These are phyloP conservation scores for Montipora foliosa DNA, from an alignment of 64 coral and sea anemone genomes.

Conservation along the genomic window DNA sequence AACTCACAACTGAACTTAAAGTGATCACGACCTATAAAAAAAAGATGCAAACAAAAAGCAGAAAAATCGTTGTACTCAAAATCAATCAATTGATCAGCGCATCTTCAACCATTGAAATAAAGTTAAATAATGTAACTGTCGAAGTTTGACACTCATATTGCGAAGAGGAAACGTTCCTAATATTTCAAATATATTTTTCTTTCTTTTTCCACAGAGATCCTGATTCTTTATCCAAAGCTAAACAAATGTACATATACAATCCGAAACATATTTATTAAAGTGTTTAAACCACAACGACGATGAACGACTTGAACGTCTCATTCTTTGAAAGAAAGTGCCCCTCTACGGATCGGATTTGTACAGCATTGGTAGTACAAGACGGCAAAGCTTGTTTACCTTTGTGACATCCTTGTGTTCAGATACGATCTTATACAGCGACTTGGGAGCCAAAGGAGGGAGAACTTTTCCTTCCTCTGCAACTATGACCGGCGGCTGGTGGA, in stretches of 20 bases:
- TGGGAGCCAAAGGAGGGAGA: conserved; percentile 78
- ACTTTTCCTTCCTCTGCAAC: conserved; percentile 99
- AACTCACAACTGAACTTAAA: conserved; percentile 92
- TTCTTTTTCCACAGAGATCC: no score
- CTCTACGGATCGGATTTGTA: not conserved
- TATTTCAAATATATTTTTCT: no score
- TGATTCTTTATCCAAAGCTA: no score
- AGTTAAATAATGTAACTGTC: no score
- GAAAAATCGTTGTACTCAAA: not conserved
- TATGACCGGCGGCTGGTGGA: conserved; percentile 90
- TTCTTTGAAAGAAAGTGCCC: not conserved
- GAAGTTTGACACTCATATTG: no score
- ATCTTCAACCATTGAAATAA: not conserved
- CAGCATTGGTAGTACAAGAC: no score
- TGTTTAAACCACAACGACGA: no score
- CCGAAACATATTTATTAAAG: no score
- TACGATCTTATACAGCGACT: conserved; percentile 96
- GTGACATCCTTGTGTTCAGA: conserved; percentile 98
- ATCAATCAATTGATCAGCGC: not conserved
- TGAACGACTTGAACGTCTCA: not conserved
- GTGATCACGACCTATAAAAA: conserved; percentile 79
- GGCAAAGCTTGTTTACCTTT: conserved; percentile 29
- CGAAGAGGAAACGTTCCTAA: no score
- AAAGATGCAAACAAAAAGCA: not conserved
- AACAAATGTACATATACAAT: no score